Base-by-base conservation (phyloP, 2,888 invertebrate species). In the Cepaea hortensis region DNA sequence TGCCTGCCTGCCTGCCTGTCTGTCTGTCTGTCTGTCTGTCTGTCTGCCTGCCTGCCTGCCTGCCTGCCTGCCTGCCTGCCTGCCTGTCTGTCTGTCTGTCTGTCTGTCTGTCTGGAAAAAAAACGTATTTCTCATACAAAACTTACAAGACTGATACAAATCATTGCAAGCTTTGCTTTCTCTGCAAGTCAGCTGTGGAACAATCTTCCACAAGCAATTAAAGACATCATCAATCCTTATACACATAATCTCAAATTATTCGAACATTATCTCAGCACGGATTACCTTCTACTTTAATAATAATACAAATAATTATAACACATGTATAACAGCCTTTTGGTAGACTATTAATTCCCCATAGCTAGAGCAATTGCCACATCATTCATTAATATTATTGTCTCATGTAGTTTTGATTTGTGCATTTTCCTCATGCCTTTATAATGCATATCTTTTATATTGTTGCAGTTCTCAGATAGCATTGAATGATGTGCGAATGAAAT, bases 11-110 rank as follows among this genome's bases (percentile, higher is more conserved):
- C 13, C 68, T 68, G 13, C 13, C 68, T 68, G 13, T 3, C 68
- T 68, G 13, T 3, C 68, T 68, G n/a, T 3, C 68, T 68, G 13
- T 3, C 68, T 68, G 13, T 3, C 68, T 68, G n/a, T 3, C 68
- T 68, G 13, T 3, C 68, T 68, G n/a, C 13, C 68, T 68, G 13
- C 13, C 68, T 68, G n/a, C 13, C 68, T 68, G n/a, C 13, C 68
- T 68, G n/a, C 13, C 68, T 75, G 18, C 7, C 35, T 75, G 35
- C n/a, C 48, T 75, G 15, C n/a, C 48, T 75, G 15, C n/a, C 48
- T 75, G 15, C n/a, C 48, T 75, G 15, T 80, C 68, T 68, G n/a
- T 68, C 68, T 68, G n/a, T 68, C 68, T 68, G n/a, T 68, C 68
- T 76, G 23, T 76, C 76, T 76, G 23, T 76, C 76, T 76, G 35